Conservation (phyloP, 2,797 vertebrate genomes). For the Anguilla obscura region DNA sequence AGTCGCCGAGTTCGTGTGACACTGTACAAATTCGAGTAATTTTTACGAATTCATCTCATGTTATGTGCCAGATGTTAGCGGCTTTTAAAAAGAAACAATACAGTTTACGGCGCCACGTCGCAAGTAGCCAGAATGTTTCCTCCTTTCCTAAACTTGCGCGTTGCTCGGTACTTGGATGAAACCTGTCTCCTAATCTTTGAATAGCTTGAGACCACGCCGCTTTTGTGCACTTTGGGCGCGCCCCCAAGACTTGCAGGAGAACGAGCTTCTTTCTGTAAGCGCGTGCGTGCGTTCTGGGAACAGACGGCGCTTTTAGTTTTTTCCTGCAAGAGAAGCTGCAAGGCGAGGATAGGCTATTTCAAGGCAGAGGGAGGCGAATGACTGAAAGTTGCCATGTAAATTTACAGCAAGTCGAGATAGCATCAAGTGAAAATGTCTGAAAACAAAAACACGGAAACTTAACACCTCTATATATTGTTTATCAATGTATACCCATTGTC, state of each 20-base stretch:
- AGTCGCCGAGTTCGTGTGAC: background rate
- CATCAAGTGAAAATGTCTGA: background rate
- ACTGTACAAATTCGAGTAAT: background rate
- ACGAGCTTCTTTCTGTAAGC: constrained; percentile 44
- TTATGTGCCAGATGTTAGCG: too few relatives aligned
- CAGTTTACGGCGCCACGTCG: background rate
- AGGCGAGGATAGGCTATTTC: background rate
- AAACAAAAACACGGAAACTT: background rate
- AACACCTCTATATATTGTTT: background rate
- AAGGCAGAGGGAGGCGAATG: background rate
- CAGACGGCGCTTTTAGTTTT: background rate
- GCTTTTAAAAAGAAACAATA: background rate
- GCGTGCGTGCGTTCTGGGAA: background rate
- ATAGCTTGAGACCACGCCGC: background rate
- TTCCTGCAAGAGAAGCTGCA: background rate
- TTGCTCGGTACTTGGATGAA: background rate
- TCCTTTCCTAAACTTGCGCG: background rate
- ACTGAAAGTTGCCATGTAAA: background rate
- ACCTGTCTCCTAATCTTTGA: background rate
- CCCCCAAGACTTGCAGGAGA: constrained; percentile 41
- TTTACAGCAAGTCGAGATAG: background rate
- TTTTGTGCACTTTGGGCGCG: constrained; percentile 46
- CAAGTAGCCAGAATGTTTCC: background rate
- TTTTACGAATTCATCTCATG: background rate
- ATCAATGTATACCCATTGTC: background rate